Evolutionary conservation across 2,888 invertebrate species (phyloP).

Genomic region (Itoplectis maculator): DNA sequence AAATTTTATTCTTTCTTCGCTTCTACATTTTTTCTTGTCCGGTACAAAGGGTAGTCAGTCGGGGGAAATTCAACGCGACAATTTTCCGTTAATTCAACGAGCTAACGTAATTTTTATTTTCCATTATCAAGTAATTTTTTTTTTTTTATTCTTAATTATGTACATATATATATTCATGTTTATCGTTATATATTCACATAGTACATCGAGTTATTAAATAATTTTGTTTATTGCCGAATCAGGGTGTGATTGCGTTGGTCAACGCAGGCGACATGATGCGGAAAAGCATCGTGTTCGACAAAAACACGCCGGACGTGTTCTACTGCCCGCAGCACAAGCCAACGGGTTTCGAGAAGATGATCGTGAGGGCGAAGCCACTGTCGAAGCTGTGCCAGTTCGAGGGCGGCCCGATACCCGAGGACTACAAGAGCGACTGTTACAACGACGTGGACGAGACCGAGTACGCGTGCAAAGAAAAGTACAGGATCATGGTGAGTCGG

Average conservation of each 20-base stretch:
- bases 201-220: no score
- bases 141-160: no score
- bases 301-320: constrained; percentile 92
- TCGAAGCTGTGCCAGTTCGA: constrained; percentile 91
- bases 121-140: neutral
- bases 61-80: no score
- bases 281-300: constrained; percentile 92
- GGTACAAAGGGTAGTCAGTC: no score
- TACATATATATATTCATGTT: neutral
- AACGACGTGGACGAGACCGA: constrained; percentile 92
- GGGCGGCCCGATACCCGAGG: constrained; percentile 89
- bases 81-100: no score
- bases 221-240: neutral
- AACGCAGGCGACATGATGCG: constrained; percentile 90
- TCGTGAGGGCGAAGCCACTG: constrained; percentile 89
- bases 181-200: neutral
- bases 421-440: constrained; percentile 92
- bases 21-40: neutral
- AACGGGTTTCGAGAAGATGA: constrained; percentile 90
- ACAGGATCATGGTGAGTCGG: constrained; percentile 90
- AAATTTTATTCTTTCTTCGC: neutral
- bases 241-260: constrained; percentile 70
- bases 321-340: constrained; percentile 92
- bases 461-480: constrained; percentile 93
- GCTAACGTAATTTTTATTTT: neutral